A percentile compares a stretch with the other conserved stretches of the same genome.
These are phyloP conservation scores for Caradrina clavipalpis DNA, from an alignment of 2,888 invertebrate species.

Conservation along the genomic window DNA sequence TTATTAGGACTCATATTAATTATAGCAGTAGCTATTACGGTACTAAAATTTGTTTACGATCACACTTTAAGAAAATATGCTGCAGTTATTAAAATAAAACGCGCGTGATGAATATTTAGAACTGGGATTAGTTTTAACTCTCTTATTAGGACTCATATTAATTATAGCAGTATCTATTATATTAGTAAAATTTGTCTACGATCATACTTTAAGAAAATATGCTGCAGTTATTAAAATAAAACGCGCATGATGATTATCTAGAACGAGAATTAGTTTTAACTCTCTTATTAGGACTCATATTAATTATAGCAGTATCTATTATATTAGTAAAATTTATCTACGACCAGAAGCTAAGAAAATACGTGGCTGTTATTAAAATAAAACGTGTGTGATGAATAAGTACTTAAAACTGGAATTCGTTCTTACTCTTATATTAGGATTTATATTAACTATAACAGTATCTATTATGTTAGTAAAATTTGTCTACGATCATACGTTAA, in stretches of 20 bases:
- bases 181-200: constrained; percentile 2
- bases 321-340: constrained; percentile 5
- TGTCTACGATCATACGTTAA: too few relatives aligned
- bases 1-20: not conserved
- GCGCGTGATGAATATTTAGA: constrained; percentile 27
- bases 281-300: constrained; percentile 1
- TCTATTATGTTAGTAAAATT: not conserved
- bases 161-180: not conserved
- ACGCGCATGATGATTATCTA: constrained; percentile 18
- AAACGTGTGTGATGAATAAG: constrained; percentile 13
- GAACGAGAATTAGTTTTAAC: constrained; percentile 22
- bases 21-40: not conserved
- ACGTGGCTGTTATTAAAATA: constrained; percentile 9
- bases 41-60: constrained; percentile 3
- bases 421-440: constrained; percentile 3
- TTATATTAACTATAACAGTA: not conserved
- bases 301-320: not conserved
- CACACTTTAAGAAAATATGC: not conserved
- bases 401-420: constrained; percentile 33
- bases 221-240: constrained; percentile 16
- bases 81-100: constrained; percentile 17
- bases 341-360: not conserved
- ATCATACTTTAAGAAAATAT: not conserved
- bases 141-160: constrained; percentile 4
- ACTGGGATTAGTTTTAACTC: constrained; percentile 17